phyloP scores from a whole-genome alignment of 2,113 vertebrate species.

The Myrmecophaga tridactyla region DNA sequence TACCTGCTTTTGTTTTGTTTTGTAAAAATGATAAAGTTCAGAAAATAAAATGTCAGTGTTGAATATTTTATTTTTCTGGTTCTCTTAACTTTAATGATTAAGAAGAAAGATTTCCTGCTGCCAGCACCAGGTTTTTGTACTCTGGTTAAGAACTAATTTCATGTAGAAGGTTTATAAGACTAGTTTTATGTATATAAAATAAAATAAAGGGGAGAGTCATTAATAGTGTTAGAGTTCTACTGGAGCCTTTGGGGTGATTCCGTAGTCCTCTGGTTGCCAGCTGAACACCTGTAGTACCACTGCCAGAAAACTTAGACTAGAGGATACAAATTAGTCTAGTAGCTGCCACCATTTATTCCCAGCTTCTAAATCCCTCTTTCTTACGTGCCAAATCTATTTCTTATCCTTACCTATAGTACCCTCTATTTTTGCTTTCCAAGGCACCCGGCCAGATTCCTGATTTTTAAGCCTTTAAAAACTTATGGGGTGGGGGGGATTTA shows the following conservation, averaged over 20 bases:
- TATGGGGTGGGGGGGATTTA: too few species aligned
- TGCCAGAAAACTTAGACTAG: not conserved
- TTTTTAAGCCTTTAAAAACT: not conserved
- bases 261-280: too few species aligned
- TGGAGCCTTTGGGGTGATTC: not conserved
- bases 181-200: not conserved
- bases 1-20: conserved; percentile 82
- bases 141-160: not conserved
- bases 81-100: not conserved
- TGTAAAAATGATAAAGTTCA: conserved; percentile 82
- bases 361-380: not conserved
- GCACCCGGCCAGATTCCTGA: not conserved
- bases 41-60: conserved; percentile 84
- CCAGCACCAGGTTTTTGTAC: not conserved
- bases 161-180: not conserved
- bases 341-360: not conserved
- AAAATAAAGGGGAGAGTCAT: not conserved
- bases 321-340: not conserved
- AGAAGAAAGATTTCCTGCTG: not conserved
- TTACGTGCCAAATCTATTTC: not conserved
- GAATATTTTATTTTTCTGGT: conserved; percentile 75
- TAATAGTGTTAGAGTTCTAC: not conserved
- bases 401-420: not conserved
- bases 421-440: not conserved
- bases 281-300: not conserved